These are phyloP conservation scores for Gryllus bimaculatus DNA, from an alignment of 1,140 invertebrate species.

Conservation along the genomic window DNA sequence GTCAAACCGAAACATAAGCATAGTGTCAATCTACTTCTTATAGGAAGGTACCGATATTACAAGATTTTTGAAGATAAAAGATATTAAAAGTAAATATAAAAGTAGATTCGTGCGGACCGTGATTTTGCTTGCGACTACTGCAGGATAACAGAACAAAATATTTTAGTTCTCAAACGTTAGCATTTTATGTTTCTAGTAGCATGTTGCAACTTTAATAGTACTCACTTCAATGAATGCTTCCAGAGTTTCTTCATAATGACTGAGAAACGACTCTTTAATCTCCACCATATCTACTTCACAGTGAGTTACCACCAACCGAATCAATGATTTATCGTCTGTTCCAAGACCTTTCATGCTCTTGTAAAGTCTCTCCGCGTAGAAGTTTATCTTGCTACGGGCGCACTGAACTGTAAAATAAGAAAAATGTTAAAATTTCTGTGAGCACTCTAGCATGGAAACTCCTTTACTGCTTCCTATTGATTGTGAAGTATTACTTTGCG, in stretches of 20 bases:
- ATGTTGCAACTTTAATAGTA: background rate
- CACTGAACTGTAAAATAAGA: slow-evolving; percentile 11
- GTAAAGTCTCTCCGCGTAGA: slow-evolving; percentile 36
- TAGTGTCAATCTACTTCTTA: no score
- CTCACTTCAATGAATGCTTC: background rate
- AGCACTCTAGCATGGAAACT: background rate
- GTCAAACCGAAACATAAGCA: no score
- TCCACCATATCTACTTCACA: slow-evolving; percentile 8
- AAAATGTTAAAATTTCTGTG: slow-evolving; percentile 27
- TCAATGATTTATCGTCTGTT: slow-evolving; percentile 41
- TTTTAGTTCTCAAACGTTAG: no score
- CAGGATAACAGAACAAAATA: no score
- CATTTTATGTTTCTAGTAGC: no score
- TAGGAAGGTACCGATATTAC: no score
- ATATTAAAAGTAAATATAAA: no score
- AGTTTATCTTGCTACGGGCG: background rate
- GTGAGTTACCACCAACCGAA: slow-evolving; percentile 35
- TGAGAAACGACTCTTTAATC: background rate
- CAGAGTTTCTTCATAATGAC: background rate
- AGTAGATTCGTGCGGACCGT: no score
- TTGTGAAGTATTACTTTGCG: no score
- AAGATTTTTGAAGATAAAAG: no score
- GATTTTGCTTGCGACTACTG: no score
- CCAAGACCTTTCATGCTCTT: slow-evolving; percentile 41
- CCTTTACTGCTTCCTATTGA: no score